Evolutionary conservation across 2,888 invertebrate species (phyloP).

Genomic region (Girardia tigrina): DNA sequence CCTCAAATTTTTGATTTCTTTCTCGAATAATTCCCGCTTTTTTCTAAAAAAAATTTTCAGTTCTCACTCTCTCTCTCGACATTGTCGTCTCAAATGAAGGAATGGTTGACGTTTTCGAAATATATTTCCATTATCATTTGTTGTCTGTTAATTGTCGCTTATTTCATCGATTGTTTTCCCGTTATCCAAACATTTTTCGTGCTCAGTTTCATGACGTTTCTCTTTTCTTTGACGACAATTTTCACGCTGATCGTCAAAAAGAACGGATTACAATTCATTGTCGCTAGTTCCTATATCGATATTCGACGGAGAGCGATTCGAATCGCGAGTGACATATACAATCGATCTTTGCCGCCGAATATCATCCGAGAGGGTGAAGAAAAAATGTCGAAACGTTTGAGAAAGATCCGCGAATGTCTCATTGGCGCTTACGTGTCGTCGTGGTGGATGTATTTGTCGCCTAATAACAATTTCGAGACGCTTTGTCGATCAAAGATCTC

Average conservation of each 20-base stretch:
- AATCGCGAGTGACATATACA: background rate
- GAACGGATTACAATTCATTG: background rate
- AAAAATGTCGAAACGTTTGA: background rate
- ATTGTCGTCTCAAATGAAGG: constrained; percentile 11
- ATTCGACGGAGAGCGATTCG: background rate
- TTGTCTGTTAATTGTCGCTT: background rate
- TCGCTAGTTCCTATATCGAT: background rate
- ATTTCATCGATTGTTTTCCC: background rate
- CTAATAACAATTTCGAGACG: background rate
- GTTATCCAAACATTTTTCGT: constrained; percentile 8
- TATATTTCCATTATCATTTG: background rate
- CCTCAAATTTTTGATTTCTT: no score
- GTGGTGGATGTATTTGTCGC: constrained; percentile 14
- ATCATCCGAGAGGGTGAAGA: background rate
- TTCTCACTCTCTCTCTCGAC: no score
- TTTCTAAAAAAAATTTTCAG: no score
- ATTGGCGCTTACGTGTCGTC: background rate
- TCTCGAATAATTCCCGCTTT: no score
- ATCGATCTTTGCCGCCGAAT: background rate
- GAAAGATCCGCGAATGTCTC: background rate
- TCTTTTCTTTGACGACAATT: background rate
- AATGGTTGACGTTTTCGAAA: background rate
- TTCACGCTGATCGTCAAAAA: background rate
- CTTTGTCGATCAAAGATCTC: background rate
- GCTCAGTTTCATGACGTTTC: constrained; percentile 8